phyloP scores from a whole-genome alignment of 2,888 invertebrate species.

The Clistopyga incitator region DNA sequence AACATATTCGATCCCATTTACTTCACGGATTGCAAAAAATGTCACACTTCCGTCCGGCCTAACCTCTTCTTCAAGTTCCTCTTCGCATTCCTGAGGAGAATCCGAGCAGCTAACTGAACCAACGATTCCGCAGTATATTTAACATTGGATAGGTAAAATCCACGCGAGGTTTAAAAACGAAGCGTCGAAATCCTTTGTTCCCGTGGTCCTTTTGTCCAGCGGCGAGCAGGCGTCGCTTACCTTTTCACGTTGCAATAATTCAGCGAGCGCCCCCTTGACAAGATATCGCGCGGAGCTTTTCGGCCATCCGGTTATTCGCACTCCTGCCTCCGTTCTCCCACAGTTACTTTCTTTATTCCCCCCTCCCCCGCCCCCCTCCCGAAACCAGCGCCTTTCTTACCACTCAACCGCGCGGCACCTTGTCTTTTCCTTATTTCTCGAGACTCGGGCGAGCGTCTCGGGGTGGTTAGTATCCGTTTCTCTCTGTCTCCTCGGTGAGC shows the following conservation, averaged over 20 bases:
- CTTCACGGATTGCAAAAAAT: too few species aligned
- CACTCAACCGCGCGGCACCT: slow-evolving; percentile 13
- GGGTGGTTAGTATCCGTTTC: slow-evolving; percentile 49
- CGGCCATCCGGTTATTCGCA: slow-evolving; percentile 28
- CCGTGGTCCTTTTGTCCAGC: not conserved
- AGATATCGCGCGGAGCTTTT: slow-evolving; percentile 53
- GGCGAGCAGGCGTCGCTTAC: not conserved
- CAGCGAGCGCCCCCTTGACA: slow-evolving; percentile 46
- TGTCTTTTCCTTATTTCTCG: slow-evolving; percentile 34
- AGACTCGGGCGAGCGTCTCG: not conserved
- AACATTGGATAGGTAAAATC: too few species aligned
- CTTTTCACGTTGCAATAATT: slow-evolving; percentile 60
- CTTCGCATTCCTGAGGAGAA: not conserved
- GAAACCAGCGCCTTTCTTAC: slow-evolving; percentile 4
- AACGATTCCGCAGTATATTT: not conserved
- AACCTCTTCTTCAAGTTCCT: not conserved
- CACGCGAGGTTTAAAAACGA: too few species aligned
- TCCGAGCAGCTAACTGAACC: not conserved
- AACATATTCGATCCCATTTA: too few species aligned
- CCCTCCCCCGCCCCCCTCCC: too few species aligned
- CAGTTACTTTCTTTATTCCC: slow-evolving; percentile 1
- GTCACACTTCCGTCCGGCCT: too few species aligned
- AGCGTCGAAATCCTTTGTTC: not conserved
- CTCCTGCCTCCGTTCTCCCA: slow-evolving; percentile 16
- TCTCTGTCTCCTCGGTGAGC: slow-evolving; percentile 46